Conservation (phyloP, 2,797 vertebrate species). For the Loris lydekkerianus region DNA sequence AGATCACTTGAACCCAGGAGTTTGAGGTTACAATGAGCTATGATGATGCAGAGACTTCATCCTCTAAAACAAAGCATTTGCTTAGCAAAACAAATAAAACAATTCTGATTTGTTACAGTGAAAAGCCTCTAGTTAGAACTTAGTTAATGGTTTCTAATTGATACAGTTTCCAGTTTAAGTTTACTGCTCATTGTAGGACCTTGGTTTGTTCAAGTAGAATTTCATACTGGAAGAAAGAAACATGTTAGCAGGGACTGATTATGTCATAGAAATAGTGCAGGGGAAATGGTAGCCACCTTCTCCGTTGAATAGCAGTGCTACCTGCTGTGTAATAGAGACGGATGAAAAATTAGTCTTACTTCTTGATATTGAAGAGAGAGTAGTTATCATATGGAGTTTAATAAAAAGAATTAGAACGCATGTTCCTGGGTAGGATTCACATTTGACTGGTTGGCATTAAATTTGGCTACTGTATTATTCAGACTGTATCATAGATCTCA, state of each 20-base stretch:
- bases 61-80: neutral
- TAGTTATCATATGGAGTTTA: neutral
- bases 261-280: neutral
- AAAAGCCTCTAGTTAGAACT: neutral
- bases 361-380: neutral
- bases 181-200: neutral
- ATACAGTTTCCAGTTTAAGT: neutral
- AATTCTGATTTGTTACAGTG: neutral
- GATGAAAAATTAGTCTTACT: neutral
- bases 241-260: neutral
- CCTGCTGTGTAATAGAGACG: neutral
- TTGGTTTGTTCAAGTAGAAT: neutral
- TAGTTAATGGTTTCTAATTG: neutral
- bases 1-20: no score
- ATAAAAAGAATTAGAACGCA: neutral
- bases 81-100: neutral
- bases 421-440: neutral
- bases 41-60: no score
- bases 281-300: neutral
- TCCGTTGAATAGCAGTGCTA: neutral
- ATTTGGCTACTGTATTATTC: neutral
- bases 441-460: neutral
- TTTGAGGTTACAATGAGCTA: no score
- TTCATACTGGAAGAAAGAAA: neutral
- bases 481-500: neutral